Evolutionary conservation across 2,113 vertebrate genomes (phyloP).

Genomic region (Prionailurus viverrinus): DNA sequence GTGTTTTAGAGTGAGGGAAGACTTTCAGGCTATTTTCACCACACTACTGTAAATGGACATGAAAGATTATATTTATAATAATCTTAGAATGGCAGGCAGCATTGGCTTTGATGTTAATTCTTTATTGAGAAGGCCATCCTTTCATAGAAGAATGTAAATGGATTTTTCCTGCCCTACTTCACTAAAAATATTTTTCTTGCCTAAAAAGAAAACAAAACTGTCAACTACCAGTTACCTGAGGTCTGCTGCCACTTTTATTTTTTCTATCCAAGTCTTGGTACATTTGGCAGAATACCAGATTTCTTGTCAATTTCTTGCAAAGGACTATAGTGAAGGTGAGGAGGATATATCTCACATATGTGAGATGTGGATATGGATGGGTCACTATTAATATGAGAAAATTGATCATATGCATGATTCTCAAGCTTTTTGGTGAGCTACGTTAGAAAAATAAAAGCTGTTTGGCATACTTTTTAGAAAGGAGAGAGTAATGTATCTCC

Average conservation of each 20-base stretch:
- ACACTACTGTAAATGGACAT: background rate
- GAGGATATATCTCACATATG: background rate
- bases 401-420: background rate
- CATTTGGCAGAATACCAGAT: constrained; percentile 7
- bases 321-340: background rate
- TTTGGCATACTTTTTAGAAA: background rate
- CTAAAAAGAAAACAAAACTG: background rate
- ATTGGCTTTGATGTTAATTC: background rate
- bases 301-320: background rate
- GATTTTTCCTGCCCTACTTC: background rate
- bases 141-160: background rate
- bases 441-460: constrained; percentile 8
- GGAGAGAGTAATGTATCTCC: background rate
- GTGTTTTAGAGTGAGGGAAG: background rate
- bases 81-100: background rate
- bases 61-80: constrained; percentile 43
- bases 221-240: background rate
- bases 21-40: background rate
- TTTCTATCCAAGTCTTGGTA: background rate
- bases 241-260: background rate
- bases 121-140: background rate
- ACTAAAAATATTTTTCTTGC: constrained; percentile 15
- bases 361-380: background rate
- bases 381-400: background rate
- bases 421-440: background rate